A percentile compares a stretch with the other conserved stretches of the same genome.
These are phyloP conservation scores for Papilio machaon DNA, from an alignment of 1,140 invertebrate species.

Conservation along the genomic window DNA sequence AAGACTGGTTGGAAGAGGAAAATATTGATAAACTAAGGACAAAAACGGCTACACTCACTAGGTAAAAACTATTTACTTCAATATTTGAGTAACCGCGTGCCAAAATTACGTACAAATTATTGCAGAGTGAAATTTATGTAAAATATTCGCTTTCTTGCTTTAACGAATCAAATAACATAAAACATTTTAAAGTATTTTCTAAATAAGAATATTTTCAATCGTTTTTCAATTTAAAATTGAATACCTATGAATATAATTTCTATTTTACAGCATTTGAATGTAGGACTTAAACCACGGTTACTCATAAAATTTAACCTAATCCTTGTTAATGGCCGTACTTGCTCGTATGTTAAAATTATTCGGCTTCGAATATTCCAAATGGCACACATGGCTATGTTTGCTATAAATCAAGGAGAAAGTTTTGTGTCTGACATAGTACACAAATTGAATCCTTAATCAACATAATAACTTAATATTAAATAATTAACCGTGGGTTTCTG, in stretches of 20 bases:
- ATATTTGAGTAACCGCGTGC: too few relatives aligned
- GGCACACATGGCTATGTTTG: background rate
- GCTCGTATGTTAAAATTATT: conserved; percentile 8
- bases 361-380: background rate
- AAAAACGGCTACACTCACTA: too few relatives aligned
- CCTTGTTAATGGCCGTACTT: background rate
- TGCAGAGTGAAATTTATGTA: too few relatives aligned
- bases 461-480: background rate
- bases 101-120: too few relatives aligned
- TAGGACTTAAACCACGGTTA: background rate
- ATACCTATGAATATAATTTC: background rate
- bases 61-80: too few relatives aligned
- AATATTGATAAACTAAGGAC: too few relatives aligned
- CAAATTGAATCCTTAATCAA: background rate
- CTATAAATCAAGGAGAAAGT: background rate
- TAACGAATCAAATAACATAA: too few relatives aligned
- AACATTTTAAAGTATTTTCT: too few relatives aligned
- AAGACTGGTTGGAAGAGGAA: too few relatives aligned
- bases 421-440: background rate
- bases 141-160: too few relatives aligned
- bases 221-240: background rate
- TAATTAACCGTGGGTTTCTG: too few relatives aligned
- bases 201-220: background rate
- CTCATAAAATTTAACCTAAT: conserved; percentile 3
- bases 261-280: background rate